These are phyloP conservation scores for Notolabrus celidotus DNA, from an alignment of 2,797 vertebrate genomes.

Conservation along the genomic window DNA sequence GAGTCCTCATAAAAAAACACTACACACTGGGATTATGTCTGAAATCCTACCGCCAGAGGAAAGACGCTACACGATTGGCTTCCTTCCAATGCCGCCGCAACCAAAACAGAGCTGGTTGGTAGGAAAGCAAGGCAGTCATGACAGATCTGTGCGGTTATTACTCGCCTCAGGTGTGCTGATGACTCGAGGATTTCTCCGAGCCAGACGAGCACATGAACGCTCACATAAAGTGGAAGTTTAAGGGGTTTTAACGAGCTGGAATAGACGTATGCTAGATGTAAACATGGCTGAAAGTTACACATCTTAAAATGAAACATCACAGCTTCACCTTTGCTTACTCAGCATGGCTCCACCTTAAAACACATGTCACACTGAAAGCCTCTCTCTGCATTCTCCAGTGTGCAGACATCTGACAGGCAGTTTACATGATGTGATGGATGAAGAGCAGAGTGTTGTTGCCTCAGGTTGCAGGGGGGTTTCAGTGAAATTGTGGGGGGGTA, in stretches of 20 bases:
- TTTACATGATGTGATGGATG: constrained; percentile 33
- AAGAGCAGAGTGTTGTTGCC: constrained; percentile 8
- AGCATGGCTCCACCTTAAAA: constrained; percentile 38
- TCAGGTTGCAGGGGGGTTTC: constrained; percentile 1
- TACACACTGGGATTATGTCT: constrained; percentile 66
- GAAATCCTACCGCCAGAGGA: constrained; percentile 27
- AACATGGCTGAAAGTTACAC: no score
- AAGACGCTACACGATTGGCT: constrained; percentile 41
- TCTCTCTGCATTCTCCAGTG: no score
- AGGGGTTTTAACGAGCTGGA: no score
- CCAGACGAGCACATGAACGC: background rate
- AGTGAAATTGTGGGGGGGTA: no score
- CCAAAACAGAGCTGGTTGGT: constrained; percentile 65
- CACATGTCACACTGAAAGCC: no score
- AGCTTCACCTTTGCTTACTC: constrained; percentile 6
- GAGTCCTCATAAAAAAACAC: background rate
- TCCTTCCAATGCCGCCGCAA: constrained; percentile 13
- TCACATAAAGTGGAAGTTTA: no score
- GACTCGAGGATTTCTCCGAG: constrained; percentile 56
- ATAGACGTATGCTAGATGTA: no score
- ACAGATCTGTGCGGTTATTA: constrained; percentile 53
- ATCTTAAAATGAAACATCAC: no score
- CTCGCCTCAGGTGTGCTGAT: constrained; percentile 50
- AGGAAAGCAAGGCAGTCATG: constrained; percentile 67
- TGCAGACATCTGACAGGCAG: constrained; percentile 38